A percentile compares a stretch with the other conserved stretches of the same genome.
phyloP scores from a whole-genome alignment of 2,113 vertebrate species.

The Chloropsis hardwickii region DNA sequence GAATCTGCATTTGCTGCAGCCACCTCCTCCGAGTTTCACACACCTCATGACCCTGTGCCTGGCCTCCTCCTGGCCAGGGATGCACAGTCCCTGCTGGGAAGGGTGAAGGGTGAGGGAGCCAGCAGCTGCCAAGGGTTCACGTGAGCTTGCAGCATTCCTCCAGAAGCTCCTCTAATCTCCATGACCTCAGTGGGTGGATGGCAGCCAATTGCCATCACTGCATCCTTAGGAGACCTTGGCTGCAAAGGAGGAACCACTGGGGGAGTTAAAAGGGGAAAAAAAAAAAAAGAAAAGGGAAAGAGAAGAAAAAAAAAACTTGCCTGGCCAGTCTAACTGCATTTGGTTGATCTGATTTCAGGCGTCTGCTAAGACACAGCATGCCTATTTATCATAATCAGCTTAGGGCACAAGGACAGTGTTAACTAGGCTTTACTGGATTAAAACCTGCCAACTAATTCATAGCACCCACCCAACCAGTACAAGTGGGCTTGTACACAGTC shows the following conservation, averaged over 20 bases:
- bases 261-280: neutral
- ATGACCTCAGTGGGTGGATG: neutral
- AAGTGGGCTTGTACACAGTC: neutral
- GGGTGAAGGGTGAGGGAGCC: neutral
- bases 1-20: neutral
- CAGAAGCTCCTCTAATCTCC: conserved; percentile 4
- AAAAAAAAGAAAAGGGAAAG: neutral
- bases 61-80: neutral
- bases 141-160: neutral
- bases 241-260: neutral
- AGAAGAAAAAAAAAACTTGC: neutral
- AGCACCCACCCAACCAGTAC: conserved; percentile 34
- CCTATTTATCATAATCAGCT: conserved; percentile 67
- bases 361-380: conserved; percentile 50
- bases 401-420: conserved; percentile 65
- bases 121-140: neutral
- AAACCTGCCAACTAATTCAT: conserved; percentile 62
- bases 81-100: neutral
- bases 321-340: conserved; percentile 53
- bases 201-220: neutral
- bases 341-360: conserved; percentile 62
- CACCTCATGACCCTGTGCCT: neutral
- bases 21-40: neutral
- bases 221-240: neutral
- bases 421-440: conserved; percentile 63